A percentile compares a stretch with the other conserved stretches of the same genome.
phyloP scores from a whole-genome alignment of 2,797 vertebrate genomes.

The Phrynocephalus vlangalii region DNA sequence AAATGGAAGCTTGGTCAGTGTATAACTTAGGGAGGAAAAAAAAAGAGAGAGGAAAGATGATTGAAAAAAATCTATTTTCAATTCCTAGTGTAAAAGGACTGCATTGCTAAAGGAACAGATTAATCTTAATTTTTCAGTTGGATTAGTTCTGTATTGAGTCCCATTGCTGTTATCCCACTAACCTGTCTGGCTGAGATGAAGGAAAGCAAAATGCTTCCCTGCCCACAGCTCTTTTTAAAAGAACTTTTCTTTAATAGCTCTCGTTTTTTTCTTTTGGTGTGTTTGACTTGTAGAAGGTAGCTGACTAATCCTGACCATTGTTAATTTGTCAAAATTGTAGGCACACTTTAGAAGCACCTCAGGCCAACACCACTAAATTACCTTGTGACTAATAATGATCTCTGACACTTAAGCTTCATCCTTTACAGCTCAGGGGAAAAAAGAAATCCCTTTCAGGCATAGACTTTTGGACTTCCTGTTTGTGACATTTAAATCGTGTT shows the following conservation, averaged over 20 bases:
- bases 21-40: background rate
- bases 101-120: conserved; percentile 14
- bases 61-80: conserved; percentile 51
- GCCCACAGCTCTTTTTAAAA: background rate
- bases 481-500: background rate
- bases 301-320: conserved; percentile 22
- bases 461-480: background rate
- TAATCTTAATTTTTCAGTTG: conserved; percentile 44
- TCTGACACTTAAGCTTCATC: background rate
- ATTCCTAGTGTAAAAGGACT: conserved; percentile 31
- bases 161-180: background rate
- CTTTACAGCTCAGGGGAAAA: background rate
- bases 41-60: background rate
- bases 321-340: rapidly evolving
- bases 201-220: background rate
- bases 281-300: background rate
- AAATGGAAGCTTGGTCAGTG: background rate
- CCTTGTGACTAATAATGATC: background rate
- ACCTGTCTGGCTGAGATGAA: background rate
- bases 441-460: background rate
- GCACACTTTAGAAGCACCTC: background rate
- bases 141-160: background rate
- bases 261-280: no score
- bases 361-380: background rate
- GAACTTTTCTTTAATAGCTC: background rate